phyloP scores from a whole-genome alignment of 2,888 invertebrate species.

The Agriopis aurantiaria region DNA sequence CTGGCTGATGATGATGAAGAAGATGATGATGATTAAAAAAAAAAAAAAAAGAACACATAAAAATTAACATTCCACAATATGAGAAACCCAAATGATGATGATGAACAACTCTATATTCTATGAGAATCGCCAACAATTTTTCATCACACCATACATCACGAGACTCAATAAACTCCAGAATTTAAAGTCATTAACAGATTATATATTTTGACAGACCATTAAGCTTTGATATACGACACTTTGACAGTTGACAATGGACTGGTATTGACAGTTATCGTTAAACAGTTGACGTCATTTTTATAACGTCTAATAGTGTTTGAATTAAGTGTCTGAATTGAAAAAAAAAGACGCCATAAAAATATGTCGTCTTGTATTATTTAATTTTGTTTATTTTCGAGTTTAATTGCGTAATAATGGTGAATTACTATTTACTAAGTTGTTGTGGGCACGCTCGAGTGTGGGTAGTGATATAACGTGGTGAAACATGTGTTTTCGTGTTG shows the following conservation, averaged over 20 bases:
- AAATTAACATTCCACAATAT: too few species aligned
- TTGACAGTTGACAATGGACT: constrained; percentile 71
- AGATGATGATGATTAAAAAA: too few species aligned
- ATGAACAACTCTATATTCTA: background rate
- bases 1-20: too few species aligned
- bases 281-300: constrained; percentile 77
- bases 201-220: constrained; percentile 85
- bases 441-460: too few species aligned
- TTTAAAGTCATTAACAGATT: constrained; percentile 73
- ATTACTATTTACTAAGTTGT: too few species aligned
- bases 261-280: constrained; percentile 75
- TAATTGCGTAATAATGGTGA: too few species aligned
- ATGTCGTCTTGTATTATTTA: background rate
- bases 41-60: too few species aligned
- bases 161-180: constrained; percentile 58
- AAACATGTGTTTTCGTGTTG: too few species aligned
- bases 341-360: too few species aligned
- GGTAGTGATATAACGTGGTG: too few species aligned
- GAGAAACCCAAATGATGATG: too few species aligned
- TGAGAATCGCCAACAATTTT: constrained; percentile 42
- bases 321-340: constrained; percentile 47
- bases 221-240: constrained; percentile 57
- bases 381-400: too few species aligned
- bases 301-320: constrained; percentile 64
- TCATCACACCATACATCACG: constrained; percentile 79